Evolutionary conservation across 2,113 vertebrate genomes (phyloP), one percentile per base, ranked within the genome.

Genomic region (Craseonycteris thonglongyai): DNA sequence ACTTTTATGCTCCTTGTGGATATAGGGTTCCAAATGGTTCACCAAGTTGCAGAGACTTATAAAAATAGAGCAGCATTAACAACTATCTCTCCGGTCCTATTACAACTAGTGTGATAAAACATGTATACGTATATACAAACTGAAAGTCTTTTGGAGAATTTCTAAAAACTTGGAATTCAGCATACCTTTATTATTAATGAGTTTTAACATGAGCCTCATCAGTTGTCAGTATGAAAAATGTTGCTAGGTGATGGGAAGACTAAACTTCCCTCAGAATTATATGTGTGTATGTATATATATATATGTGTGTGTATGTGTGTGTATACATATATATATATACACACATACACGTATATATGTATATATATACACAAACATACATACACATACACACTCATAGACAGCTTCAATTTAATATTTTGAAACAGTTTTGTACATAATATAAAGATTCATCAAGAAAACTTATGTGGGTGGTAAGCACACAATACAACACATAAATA

Each of bases 201-300:
- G 13, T 22, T 14, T 92, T 63, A 94, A 58, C 33, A n/a, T 72
- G 56, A 96, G 56, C 59, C 6, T 49, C 33, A 61, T 68, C 18
- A 83, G 38, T 94, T 84, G 42, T 47, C 94, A 92, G 59, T 35
- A 84, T 72, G 87, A 95, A 65, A 76, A 66, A 61, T 45, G 11
- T 87, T 83, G 1, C 33, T 78, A 90, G 10, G 18, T 63, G 35
- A 90, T 84, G 30, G 51, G 7, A 85, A 40, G 65, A 93, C 6
- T 65, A 40, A 93, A 8, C 10, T 87, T 54, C 85, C 15, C 26
- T 81, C 3, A 42, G 54, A 95, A 90, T 58, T 59, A 12, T 9
- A 47, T 47, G 12, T 47, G 12, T 47, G 12, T 47, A 47, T 47
- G 12, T 47, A 47, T 47, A 47, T 5, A 47, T 5, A 47, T 47